A percentile compares a stretch with the other conserved stretches of the same genome.
phyloP scores from a whole-genome alignment of 2,888 invertebrate species.

The Ellobium chinense region DNA sequence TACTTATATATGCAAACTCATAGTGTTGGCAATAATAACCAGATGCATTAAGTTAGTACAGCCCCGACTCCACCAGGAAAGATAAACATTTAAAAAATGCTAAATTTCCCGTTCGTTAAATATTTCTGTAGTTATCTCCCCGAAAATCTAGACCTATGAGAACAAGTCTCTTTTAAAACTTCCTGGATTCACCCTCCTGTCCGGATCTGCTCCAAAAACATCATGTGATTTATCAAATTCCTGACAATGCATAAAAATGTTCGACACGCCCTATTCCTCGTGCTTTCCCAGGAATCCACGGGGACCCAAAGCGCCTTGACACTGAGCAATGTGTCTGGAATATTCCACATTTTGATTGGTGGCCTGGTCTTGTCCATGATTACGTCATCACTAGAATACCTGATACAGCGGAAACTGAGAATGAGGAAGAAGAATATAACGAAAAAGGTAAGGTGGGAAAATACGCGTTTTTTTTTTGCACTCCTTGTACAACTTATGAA shows the following conservation, averaged over 20 bases:
- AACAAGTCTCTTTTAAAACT: no score
- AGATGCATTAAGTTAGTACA: no score
- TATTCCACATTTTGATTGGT: slow-evolving; percentile 98
- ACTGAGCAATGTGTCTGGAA: slow-evolving; percentile 97
- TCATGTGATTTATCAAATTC: not conserved
- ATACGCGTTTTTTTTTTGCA: no score
- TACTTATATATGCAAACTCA: no score
- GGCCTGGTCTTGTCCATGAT: slow-evolving; percentile 93
- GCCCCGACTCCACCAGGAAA: no score
- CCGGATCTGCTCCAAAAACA: not conserved
- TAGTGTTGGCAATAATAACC: no score
- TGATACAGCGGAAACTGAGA: slow-evolving; percentile 81
- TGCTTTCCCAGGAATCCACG: slow-evolving; percentile 50
- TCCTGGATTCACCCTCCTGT: not conserved
- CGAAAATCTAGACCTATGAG: no score
- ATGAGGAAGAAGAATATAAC: not conserved
- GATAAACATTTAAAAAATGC: no score
- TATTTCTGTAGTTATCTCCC: no score
- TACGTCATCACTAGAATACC: slow-evolving; percentile 96
- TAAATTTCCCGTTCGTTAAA: no score
- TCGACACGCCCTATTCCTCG: not conserved
- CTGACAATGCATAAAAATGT: no score
- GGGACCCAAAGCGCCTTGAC: slow-evolving; percentile 84
- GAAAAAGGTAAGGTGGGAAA: not conserved
- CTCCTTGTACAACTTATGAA: no score